phyloP scores from a whole-genome alignment of 2,888 invertebrate species.

The Pollenia amentaria region DNA sequence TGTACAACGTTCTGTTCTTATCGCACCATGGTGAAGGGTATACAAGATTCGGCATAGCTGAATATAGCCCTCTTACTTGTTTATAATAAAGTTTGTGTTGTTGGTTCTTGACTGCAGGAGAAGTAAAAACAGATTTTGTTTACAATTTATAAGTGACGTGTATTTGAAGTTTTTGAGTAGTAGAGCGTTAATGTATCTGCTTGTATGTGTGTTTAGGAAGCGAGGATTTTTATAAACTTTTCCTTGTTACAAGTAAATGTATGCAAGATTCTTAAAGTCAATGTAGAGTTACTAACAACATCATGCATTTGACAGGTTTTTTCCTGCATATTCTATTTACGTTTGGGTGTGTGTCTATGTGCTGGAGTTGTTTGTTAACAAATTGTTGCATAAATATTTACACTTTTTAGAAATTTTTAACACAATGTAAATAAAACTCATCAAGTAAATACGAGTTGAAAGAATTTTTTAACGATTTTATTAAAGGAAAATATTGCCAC shows the following conservation, averaged over 20 bases:
- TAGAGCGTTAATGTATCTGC: background rate
- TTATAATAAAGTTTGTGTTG: constrained; percentile 3
- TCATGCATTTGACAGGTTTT: constrained; percentile 72
- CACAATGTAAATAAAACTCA: constrained; percentile 39
- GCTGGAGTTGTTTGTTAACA: constrained; percentile 51
- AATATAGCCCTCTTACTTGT: too few relatives aligned
- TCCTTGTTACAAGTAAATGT: constrained; percentile 58
- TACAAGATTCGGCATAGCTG: too few relatives aligned
- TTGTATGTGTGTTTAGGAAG: constrained; percentile 14
- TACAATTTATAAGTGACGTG: constrained; percentile 69
- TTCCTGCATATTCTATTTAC: background rate
- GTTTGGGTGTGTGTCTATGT: constrained; percentile 14
- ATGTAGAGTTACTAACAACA: constrained; percentile 57
- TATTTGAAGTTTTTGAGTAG: background rate
- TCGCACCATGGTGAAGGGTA: too few relatives aligned
- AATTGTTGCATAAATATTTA: constrained; percentile 74
- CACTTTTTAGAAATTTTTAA: constrained; percentile 61
- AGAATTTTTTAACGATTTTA: constrained; percentile 16
- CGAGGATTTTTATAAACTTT: constrained; percentile 34
- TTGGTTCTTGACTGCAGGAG: constrained; percentile 46
- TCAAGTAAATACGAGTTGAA: constrained; percentile 56
- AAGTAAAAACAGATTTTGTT: constrained; percentile 63
- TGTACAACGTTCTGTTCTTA: too few relatives aligned
- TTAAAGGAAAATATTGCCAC: too few relatives aligned
- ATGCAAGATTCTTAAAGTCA: constrained; percentile 71